phyloP scores from a whole-genome alignment of 1,140 invertebrate genomes.

The Drosophila navojoa region DNA sequence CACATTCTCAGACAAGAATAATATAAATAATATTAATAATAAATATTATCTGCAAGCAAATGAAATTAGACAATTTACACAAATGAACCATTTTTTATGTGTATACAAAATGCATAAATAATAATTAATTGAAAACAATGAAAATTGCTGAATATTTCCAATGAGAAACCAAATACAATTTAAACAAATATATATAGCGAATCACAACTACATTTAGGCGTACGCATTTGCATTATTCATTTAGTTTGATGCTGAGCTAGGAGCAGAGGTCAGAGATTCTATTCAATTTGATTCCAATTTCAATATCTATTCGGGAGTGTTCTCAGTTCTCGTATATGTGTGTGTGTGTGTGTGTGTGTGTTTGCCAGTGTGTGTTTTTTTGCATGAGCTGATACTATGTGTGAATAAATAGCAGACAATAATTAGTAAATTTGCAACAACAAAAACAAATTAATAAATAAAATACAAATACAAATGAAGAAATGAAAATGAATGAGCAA shows the following conservation, averaged over 20 bases:
- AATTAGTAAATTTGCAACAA: slow-evolving; percentile 67
- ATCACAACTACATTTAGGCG: slow-evolving; percentile 10
- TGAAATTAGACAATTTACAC: slow-evolving; percentile 36
- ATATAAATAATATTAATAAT: no score
- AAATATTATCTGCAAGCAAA: slow-evolving; percentile 49
- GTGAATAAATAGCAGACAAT: slow-evolving; percentile 82
- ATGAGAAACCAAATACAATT: slow-evolving; percentile 23
- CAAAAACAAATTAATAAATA: slow-evolving; percentile 28
- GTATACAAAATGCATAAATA: slow-evolving; percentile 40
- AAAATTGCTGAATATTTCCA: slow-evolving; percentile 78
- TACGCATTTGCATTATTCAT: slow-evolving; percentile 9
- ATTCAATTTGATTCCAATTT: slow-evolving; percentile 1
- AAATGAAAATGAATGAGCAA: slow-evolving; percentile 7
- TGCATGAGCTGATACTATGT: slow-evolving; percentile 61
- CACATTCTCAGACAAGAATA: slow-evolving; percentile 66
- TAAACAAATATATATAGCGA: slow-evolving; percentile 6
- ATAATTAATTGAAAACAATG: slow-evolving; percentile 34
- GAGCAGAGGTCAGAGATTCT: slow-evolving; percentile 11
- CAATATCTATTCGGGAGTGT: slow-evolving; percentile 6
- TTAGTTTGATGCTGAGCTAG: slow-evolving; percentile 8
- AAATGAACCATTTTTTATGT: slow-evolving; percentile 34
- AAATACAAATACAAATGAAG: slow-evolving; percentile 4
- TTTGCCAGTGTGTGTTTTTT: slow-evolving; percentile 44
- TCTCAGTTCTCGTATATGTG: neutral
- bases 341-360: slow-evolving; percentile 14